These are phyloP conservation scores for Plutomurus gul DNA, from an alignment of 1,140 invertebrate genomes.

Conservation along the genomic window DNA sequence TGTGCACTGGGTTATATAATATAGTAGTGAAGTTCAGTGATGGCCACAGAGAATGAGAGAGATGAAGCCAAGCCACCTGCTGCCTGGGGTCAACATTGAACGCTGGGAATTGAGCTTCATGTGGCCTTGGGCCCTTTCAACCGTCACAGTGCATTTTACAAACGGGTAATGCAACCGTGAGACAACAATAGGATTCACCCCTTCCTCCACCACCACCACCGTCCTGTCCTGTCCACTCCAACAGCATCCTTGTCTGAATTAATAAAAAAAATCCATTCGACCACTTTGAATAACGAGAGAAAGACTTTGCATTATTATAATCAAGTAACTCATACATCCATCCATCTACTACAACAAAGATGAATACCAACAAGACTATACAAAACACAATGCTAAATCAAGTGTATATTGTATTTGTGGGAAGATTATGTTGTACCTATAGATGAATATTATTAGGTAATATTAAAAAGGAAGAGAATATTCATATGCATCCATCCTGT, in stretches of 20 bases:
- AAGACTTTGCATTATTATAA: background rate
- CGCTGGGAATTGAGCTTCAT: constrained; percentile 32
- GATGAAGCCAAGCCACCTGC: constrained; percentile 44
- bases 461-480: too few species aligned
- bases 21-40: background rate
- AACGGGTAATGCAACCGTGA: constrained; percentile 43
- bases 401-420: too few species aligned
- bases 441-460: too few species aligned
- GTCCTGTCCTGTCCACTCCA: background rate
- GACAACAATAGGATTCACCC: constrained; percentile 32
- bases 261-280: constrained; percentile 33
- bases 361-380: too few species aligned
- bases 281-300: background rate
- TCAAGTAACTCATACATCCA: too few species aligned
- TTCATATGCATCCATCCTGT: too few species aligned
- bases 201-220: constrained; percentile 1
- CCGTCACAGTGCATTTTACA: constrained; percentile 45
- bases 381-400: too few species aligned
- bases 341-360: too few species aligned
- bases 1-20: background rate
- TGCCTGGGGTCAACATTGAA: constrained; percentile 48
- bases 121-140: constrained; percentile 50
- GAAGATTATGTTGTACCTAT: too few species aligned
- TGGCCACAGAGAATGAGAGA: background rate
- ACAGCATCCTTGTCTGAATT: constrained; percentile 22